Evolutionary conservation across 2,888 invertebrate species (phyloP).

Genomic region (Thereva unica): DNA sequence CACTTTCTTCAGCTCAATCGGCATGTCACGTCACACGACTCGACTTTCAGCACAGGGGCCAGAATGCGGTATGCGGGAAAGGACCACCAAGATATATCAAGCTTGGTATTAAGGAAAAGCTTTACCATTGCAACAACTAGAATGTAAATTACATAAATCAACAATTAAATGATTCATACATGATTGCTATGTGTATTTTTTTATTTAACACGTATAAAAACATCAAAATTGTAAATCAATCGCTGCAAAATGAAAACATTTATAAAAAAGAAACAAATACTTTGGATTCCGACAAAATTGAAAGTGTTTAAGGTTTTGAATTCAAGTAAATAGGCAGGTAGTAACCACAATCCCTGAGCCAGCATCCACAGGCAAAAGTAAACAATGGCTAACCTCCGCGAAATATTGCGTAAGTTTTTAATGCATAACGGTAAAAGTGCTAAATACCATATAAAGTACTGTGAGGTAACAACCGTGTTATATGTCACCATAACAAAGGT

Average conservation of each 20-base stretch:
- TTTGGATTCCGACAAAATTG: slow-evolving; percentile 80
- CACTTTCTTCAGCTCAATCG: no score
- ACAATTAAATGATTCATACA: background rate
- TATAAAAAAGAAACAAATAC: slow-evolving; percentile 80
- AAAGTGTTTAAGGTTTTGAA: slow-evolving; percentile 85
- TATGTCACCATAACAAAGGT: slow-evolving; percentile 88
- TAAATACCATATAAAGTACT: slow-evolving; percentile 96
- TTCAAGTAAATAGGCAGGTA: slow-evolving; percentile 89
- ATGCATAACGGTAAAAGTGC: slow-evolving; percentile 82
- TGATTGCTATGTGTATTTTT: slow-evolving; percentile 1
- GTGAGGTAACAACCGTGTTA: slow-evolving; percentile 96
- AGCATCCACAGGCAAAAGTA: slow-evolving; percentile 65
- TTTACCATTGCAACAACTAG: background rate
- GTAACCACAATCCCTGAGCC: slow-evolving; percentile 85
- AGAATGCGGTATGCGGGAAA: no score
- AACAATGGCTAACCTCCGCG: slow-evolving; percentile 60
- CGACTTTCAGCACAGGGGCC: no score
- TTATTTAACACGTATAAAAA: background rate
- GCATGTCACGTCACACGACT: no score
- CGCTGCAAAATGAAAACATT: slow-evolving; percentile 74
- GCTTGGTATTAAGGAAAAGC: no score
- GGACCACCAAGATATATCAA: no score
- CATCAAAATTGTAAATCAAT: slow-evolving; percentile 47
- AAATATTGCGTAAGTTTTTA: slow-evolving; percentile 68
- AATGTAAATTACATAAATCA: background rate